phyloP scores from a whole-genome alignment of 2,888 invertebrate genomes.

The Meghimatium bilineatum region DNA sequence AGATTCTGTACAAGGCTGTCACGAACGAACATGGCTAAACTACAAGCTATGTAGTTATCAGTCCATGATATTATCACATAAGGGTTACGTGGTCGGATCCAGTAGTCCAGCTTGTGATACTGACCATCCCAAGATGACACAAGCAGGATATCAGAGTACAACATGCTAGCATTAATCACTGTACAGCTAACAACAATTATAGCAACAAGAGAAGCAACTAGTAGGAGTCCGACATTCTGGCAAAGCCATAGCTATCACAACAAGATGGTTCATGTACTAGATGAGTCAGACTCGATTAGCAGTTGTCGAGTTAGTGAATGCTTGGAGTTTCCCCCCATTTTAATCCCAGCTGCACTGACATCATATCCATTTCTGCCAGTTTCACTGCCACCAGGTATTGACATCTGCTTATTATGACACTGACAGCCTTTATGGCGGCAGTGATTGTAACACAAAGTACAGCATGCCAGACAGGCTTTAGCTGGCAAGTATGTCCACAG shows the following conservation, averaged over 20 bases:
- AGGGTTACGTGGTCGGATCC: not conserved
- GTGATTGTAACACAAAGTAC: conserved; percentile 85
- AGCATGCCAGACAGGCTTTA: conserved; percentile 84
- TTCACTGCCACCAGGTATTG: conserved; percentile 19
- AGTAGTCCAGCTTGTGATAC: not conserved
- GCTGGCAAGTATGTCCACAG: conserved; percentile 96
- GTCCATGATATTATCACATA: not conserved
- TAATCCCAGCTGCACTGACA: not conserved
- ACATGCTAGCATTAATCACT: conserved; percentile 1
- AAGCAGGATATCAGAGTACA: not conserved
- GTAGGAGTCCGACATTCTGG: conserved; percentile 14
- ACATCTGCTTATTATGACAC: conserved; percentile 78
- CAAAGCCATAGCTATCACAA: conserved; percentile 12
- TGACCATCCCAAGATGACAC: not conserved
- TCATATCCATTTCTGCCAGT: not conserved
- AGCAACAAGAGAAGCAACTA: conserved; percentile 20
- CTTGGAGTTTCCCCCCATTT: conserved; percentile 42
- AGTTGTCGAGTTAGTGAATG: conserved; percentile 59
- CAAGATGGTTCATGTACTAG: conserved; percentile 56
- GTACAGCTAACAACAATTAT: not conserved
- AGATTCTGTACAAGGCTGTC: not conserved
- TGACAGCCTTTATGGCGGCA: conserved; percentile 92
- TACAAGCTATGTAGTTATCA: not conserved
- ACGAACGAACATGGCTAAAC: not conserved
- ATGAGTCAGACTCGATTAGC: conserved; percentile 63